phyloP scores from a whole-genome alignment of 2,113 vertebrate genomes.

The Saccopteryx bilineata region DNA sequence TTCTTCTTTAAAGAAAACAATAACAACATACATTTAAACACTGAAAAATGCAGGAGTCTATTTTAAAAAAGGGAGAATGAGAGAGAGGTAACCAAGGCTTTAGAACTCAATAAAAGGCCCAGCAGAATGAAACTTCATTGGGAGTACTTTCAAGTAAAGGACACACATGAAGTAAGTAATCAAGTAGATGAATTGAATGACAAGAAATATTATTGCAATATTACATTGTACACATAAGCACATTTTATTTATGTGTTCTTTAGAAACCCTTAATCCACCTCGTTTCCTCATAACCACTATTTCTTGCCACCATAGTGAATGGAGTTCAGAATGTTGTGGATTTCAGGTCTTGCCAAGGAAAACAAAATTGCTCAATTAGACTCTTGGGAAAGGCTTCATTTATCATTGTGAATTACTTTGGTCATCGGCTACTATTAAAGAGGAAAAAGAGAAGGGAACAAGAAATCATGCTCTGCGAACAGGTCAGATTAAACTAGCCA shows the following conservation, averaged over 20 bases:
- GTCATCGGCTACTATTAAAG: constrained; percentile 75
- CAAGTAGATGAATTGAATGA: constrained; percentile 42
- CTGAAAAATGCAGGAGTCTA: neutral
- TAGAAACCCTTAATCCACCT: constrained; percentile 59
- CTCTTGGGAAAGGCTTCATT: constrained; percentile 81
- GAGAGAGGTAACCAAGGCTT: neutral
- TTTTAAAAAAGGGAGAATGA: neutral
- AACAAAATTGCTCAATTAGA: constrained; percentile 85
- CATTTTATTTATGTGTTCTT: constrained; percentile 61
- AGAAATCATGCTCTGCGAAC: constrained; percentile 62
- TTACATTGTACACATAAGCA: neutral
- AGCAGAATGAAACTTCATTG: neutral
- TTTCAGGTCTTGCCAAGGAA: constrained; percentile 80
- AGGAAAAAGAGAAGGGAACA: constrained; percentile 60
- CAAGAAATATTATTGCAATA: constrained; percentile 56
- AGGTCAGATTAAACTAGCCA: constrained; percentile 80
- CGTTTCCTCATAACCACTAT: constrained; percentile 57
- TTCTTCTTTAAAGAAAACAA: neutral
- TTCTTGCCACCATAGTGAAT: constrained; percentile 63
- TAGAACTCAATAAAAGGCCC: neutral
- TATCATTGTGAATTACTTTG: constrained; percentile 83
- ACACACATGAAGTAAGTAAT: neutral
- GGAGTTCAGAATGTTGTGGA: constrained; percentile 67
- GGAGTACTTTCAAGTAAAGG: neutral
- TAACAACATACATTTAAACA: neutral